phyloP scores from a whole-genome alignment of 2,797 vertebrate species.

The Coccyzus lansbergi region DNA sequence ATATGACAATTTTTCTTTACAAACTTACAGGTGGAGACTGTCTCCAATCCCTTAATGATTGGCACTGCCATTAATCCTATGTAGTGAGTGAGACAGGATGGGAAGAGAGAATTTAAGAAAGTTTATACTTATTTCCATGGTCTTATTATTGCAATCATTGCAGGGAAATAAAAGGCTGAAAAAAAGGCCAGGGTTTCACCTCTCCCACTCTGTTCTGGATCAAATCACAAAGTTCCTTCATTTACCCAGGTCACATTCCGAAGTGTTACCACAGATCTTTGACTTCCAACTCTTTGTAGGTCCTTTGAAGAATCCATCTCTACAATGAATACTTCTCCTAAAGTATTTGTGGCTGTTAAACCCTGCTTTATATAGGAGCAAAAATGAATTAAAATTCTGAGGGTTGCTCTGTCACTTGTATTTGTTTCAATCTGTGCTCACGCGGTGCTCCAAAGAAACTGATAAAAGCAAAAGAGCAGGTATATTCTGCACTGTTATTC shows the following conservation, averaged over 20 bases:
- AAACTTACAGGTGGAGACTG: background rate
- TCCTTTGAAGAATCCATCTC: background rate
- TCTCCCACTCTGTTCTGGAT: background rate
- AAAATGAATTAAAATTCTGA: conserved; percentile 1
- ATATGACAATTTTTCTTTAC: background rate
- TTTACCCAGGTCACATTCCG: background rate
- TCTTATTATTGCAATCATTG: background rate
- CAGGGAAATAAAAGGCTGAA: background rate
- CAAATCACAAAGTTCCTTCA: background rate
- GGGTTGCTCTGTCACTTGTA: background rate
- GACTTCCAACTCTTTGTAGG: background rate
- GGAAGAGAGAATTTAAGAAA: background rate
- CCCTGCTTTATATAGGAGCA: background rate
- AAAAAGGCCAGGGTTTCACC: background rate
- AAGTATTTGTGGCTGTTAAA: background rate
- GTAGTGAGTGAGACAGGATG: background rate
- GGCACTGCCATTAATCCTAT: background rate
- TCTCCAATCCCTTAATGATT: background rate
- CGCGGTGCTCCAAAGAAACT: conserved; percentile 1
- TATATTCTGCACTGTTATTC: background rate
- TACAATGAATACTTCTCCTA: background rate
- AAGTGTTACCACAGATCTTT: background rate
- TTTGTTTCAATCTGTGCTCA: conserved; percentile 25
- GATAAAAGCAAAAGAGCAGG: conserved; percentile 6
- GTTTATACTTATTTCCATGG: background rate